These are phyloP conservation scores for Avahi laniger DNA, from an alignment of 2,797 vertebrate genomes.

Conservation along the genomic window DNA sequence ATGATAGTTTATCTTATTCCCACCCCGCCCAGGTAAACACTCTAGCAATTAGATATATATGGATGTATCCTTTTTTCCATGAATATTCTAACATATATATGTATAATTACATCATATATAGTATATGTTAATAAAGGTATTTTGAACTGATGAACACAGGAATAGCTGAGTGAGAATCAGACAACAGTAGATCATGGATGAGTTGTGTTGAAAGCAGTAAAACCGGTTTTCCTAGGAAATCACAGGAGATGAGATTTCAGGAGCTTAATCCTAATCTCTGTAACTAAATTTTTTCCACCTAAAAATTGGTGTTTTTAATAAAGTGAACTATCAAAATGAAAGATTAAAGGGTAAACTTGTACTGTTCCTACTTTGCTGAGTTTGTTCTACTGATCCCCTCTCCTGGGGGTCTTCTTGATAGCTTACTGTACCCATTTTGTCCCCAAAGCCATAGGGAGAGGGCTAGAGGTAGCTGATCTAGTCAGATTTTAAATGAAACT, in stretches of 20 bases:
- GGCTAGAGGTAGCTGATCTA: neutral
- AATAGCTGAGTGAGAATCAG: neutral
- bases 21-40: neutral
- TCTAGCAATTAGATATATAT: neutral
- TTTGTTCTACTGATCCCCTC: neutral
- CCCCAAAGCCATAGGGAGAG: neutral
- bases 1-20: neutral
- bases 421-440: neutral
- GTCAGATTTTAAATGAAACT: slow-evolving; percentile 69
- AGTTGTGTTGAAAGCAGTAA: neutral
- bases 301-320: neutral
- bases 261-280: neutral
- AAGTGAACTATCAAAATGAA: neutral
- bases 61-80: neutral
- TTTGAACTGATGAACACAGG: neutral
- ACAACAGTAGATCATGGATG: neutral
- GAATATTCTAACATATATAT: neutral
- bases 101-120: neutral
- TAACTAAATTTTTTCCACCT: neutral
- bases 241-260: neutral
- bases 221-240: neutral
- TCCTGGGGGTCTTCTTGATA: neutral
- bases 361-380: neutral
- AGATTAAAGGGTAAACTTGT: neutral
- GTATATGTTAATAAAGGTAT: neutral